Base-by-base conservation (phyloP, 2,113 vertebrate genomes). In the Ageneiosus marmoratus region DNA sequence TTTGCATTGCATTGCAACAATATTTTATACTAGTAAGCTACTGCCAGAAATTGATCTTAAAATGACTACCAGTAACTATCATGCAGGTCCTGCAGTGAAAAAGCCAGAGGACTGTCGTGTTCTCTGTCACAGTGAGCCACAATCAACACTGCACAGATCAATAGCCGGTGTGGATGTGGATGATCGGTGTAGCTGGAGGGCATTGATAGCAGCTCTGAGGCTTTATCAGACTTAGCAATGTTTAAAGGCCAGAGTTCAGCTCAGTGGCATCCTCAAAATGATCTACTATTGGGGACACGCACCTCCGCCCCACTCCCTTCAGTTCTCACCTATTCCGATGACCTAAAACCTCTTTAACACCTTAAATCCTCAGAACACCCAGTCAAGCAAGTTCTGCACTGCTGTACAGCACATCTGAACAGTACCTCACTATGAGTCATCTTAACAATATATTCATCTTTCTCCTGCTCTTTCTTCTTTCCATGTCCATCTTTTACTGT, bases 131-230 rank as follows among this genome's bases (percentile, higher is more conserved):
- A 91, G 92, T 93, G 92, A 94, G 93, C 91, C 88, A 89, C 91
- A 92, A 91, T 93, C 92, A 89, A 92, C 16, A 12, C 91, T 90
- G 91, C 93, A 94, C 92, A 94, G 92, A 97, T 97, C 96, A 96
- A 96, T 97, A 96, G 82, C 85, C 84, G 86, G 89, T 89, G 87
- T 92, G 92, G 94, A 92, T 89, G 91, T 91, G 91, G 92, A 92
- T 93, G 92, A 93, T 90, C 89, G 90, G 84, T 88, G 87, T 84
- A 22, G 85, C 89, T 88, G 85, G 79, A 86, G 81, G 88, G 91
- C 90, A 91, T 93, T 94, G 93, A 95, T 94, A 94, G 89, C 93
- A 90, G 91, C 87, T 55, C 77, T 77, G 87, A 92, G 91, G 91
- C 93, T 95, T 95, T 95, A 94, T 96, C 94, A 91, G 89, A 88